Percentiles rank a stretch among this genome's conserved stretches.
phyloP scores from a whole-genome alignment of 2,888 invertebrate species.

The Plebejus argus region DNA sequence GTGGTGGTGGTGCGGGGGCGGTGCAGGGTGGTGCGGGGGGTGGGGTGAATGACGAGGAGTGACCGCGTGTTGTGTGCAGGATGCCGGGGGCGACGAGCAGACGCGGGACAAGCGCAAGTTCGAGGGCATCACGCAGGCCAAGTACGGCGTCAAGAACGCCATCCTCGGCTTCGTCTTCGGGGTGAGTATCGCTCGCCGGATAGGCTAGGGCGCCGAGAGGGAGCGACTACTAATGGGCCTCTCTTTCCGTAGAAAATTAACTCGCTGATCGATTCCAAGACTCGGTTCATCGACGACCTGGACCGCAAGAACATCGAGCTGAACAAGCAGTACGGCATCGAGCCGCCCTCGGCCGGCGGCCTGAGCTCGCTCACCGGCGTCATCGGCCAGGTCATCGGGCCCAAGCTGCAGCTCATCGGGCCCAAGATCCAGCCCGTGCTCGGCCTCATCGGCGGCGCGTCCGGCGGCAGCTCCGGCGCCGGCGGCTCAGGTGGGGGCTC shows the following conservation, averaged over 20 bases:
- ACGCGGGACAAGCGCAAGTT: slow-evolving; percentile 87
- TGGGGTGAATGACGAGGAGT: slow-evolving; percentile 38
- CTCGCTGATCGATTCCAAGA: slow-evolving; percentile 90
- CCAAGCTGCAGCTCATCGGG: slow-evolving; percentile 85
- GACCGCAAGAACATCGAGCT: slow-evolving; percentile 88
- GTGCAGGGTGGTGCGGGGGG: slow-evolving; percentile 45
- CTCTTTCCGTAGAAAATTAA: slow-evolving; percentile 87
- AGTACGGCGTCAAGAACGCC: slow-evolving; percentile 89
- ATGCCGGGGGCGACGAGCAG: slow-evolving; percentile 75
- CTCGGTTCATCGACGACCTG: slow-evolving; percentile 84
- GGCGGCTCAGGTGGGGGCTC: slow-evolving; percentile 61
- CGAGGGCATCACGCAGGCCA: slow-evolving; percentile 82
- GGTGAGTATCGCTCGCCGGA: slow-evolving; percentile 76
- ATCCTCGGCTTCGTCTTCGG: slow-evolving; percentile 91
- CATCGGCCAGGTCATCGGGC: slow-evolving; percentile 85
- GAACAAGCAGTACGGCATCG: slow-evolving; percentile 88
- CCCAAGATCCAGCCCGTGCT: slow-evolving; percentile 82
- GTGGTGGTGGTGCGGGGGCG: slow-evolving; percentile 46
- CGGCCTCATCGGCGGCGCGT: slow-evolving; percentile 77
- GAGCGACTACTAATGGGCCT: background rate
- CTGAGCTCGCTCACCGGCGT: slow-evolving; percentile 82
- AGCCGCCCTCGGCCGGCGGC: slow-evolving; percentile 82
- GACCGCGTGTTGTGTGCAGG: slow-evolving; percentile 59
- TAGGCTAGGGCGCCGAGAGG: background rate
- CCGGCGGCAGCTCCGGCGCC: slow-evolving; percentile 79